Conservation (phyloP, 2,797 vertebrate genomes). For the Apodemus agrarius region DNA sequence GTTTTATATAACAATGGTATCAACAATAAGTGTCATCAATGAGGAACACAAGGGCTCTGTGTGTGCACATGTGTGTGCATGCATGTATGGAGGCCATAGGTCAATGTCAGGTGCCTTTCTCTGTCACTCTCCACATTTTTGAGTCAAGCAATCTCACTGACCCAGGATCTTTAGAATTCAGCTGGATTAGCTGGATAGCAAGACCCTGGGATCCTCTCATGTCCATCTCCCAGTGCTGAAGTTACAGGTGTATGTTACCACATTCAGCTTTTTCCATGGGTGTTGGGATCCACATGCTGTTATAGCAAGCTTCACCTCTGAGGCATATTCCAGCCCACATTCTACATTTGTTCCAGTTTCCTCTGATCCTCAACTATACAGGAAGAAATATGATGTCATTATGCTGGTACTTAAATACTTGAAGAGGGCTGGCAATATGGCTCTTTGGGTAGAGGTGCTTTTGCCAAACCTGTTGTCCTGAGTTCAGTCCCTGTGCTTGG, state of each 20-base stretch:
- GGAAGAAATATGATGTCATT: neutral
- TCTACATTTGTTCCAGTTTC: neutral
- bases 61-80: neutral
- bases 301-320: neutral
- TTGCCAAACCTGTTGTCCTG: neutral
- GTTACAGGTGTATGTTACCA: neutral
- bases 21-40: conserved; percentile 29
- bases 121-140: neutral
- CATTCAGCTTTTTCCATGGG: neutral
- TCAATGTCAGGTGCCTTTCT: neutral
- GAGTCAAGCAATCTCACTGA: neutral
- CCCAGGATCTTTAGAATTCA: neutral
- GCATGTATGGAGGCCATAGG: neutral
- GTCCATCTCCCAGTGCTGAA: neutral
- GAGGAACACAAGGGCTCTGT: neutral
- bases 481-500: neutral
- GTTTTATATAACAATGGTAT: conserved; percentile 21
- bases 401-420: neutral
- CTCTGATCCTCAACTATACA: neutral
- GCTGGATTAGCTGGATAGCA: neutral
- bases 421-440: neutral
- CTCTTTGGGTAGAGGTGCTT: neutral
- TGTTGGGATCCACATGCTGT: neutral
- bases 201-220: neutral
- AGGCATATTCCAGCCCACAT: neutral